Evolutionary conservation across 2,797 vertebrate genomes (phyloP).

Genomic region (Lophius americanus): DNA sequence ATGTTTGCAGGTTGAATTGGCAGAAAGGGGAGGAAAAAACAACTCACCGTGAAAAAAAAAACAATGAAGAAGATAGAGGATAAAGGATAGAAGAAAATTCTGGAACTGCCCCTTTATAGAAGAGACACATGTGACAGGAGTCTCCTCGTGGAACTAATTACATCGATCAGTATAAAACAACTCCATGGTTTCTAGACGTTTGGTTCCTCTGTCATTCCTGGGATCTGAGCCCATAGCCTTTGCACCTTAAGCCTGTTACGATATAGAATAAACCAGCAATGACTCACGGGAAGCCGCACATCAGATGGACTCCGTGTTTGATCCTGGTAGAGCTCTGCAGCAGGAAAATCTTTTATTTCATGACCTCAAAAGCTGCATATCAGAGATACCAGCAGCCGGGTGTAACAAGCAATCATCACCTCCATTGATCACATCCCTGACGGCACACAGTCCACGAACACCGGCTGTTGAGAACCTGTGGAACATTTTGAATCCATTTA

Average conservation of each 20-base stretch:
- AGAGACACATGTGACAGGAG: too few relatives aligned
- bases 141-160: too few relatives aligned
- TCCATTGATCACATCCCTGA: slow-evolving; percentile 18
- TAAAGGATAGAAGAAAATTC: too few relatives aligned
- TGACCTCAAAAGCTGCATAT: slow-evolving; percentile 13
- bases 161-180: too few relatives aligned
- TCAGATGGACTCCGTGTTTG: slow-evolving; percentile 15
- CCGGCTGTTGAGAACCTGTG: background rate
- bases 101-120: too few relatives aligned
- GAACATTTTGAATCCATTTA: background rate
- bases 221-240: background rate
- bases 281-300: slow-evolving; percentile 13
- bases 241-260: slow-evolving; percentile 1
- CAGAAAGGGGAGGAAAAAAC: too few relatives aligned
- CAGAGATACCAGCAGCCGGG: slow-evolving; percentile 29
- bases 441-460: background rate
- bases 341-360: too few relatives aligned
- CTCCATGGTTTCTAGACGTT: too few relatives aligned
- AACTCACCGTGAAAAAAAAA: too few relatives aligned
- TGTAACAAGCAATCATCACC: slow-evolving; percentile 38
- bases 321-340: background rate
- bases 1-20: too few relatives aligned
- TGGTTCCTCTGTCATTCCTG: too few relatives aligned
- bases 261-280: slow-evolving; percentile 20
- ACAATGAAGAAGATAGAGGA: too few relatives aligned